Base-by-base conservation (phyloP, 2,113 vertebrate species). In the Irena cyanogastra region DNA sequence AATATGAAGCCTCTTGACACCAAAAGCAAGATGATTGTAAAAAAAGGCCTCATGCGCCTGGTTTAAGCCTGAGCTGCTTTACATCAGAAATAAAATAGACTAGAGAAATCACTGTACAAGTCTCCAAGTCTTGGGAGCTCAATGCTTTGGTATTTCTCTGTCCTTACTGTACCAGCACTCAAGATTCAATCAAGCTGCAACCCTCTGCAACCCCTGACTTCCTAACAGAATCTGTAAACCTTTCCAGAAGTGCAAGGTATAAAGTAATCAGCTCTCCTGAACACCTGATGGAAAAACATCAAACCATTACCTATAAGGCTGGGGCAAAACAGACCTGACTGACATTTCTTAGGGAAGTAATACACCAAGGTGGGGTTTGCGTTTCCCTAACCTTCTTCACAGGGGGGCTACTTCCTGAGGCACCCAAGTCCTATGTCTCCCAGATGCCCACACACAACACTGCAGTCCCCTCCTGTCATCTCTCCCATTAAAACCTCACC, bases 1-100 rank as follows among this genome's bases (percentile, higher is more conserved):
- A 65, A 90, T 87, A 83, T 64, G 83, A 93, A 96, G 93, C 91
- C 86, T 95, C 92, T 88, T 59, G 39, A 95, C 92, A 94, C 81
- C 87, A 71, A 95, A 96, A 96, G 92, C 90, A 17, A 90, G 83
- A 95, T 96, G 94, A 78, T 84, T 66, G 39, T 78, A 95, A 79
- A 91, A 54, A 86, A 87, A 93, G 88, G 74, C 86, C 50, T 60
- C 90, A 71, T 90, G 91, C 47, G 42, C 79, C 82, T 88, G 35
- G 24, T n/a, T 82, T 86, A 94, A 90, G 65, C 69, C 83, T 86
- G 82, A 94, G 68, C 44, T 87, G 42, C 41, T 91, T 90, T 68
- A 33, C 31, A 10, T 60, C 53, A 78, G 41, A 93, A 94, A 93
- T 60, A 57, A 95, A 89, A 94, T 3, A 37, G 37, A 18, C 74